Conservation (phyloP, 1,140 invertebrate genomes). For the Drosophila novamexicana region DNA sequence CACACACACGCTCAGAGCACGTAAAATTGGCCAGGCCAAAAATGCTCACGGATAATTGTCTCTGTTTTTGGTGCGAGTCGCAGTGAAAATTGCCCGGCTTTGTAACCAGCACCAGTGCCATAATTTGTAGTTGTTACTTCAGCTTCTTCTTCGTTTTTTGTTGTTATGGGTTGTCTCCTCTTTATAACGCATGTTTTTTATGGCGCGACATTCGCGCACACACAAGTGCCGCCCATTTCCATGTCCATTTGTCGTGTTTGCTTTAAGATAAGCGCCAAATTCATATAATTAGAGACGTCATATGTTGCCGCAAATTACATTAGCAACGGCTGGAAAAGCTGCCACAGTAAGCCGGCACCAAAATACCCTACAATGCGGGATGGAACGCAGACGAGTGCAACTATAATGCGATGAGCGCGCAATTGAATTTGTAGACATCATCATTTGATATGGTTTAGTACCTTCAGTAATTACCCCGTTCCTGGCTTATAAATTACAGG, state of each 20-base stretch:
- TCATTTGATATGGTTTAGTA: no score
- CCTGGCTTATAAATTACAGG: background rate
- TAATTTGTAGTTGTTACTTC: background rate
- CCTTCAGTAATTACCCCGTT: background rate
- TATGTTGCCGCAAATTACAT: conserved; percentile 70
- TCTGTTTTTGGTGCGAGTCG: conserved; percentile 55
- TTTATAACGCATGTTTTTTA: conserved; percentile 45
- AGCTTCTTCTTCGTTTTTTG: background rate
- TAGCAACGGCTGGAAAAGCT: conserved; percentile 46
- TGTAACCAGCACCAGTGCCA: conserved; percentile 1
- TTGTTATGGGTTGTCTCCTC: conserved; percentile 22
- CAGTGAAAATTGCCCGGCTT: conserved; percentile 64
- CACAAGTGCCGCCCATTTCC: conserved; percentile 61
- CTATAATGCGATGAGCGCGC: no score
- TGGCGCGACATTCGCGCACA: conserved; percentile 47
- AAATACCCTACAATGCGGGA: background rate
- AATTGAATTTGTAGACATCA: no score
- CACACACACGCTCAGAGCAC: background rate
- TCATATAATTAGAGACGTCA: conserved; percentile 77
- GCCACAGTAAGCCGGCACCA: background rate
- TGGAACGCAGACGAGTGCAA: background rate
- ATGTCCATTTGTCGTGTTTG: conserved; percentile 71
- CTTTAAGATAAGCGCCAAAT: conserved; percentile 73
- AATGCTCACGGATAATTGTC: conserved; percentile 65
- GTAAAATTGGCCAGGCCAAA: conserved; percentile 57